Evolutionary conservation across 2,888 invertebrate species (phyloP), one percentile per base, ranked within the genome.

Genomic region (Melitaea athalia): DNA sequence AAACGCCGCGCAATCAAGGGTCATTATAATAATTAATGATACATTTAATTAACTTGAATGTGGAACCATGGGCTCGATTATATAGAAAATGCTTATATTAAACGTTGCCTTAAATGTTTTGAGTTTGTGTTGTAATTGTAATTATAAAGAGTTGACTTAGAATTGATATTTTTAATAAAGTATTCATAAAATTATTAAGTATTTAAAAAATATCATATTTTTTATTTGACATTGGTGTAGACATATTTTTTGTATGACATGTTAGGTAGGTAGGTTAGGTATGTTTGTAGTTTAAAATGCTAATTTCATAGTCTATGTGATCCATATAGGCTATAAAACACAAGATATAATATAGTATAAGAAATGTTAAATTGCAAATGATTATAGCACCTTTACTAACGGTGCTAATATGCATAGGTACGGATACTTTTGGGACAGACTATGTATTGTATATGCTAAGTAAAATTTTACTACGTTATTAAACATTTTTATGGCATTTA

Each of bases 1-100:
- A 68, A 68, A 45, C 62, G 68, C 65, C 65, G 24, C 65, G 65
- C 63, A 71, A 63, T 71, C 65, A 60, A 52, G 63, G 64, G 61
- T 59, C 69, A 69, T 71, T 67, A 71, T 69, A 59, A 67, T 69
- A 67, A 71, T 64, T 71, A 69, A 71, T 71, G 64, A 63, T 67
- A 71, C 57, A 62, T 67, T 71, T 69, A 71, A 71, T 69, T 67
- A 71, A 17, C 66, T 69, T 66, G 64, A 60, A 68, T 61, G 50
- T 52, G 49, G 43, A 53, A 49, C 38, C 59, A 59, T 53, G 47
- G 60, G 53, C 38, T 42, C 53, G 45, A 24, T 59, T 59, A 38
- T 63, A 47, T 10, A 49, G 17, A 17, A 57, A 63, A 60, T 45
- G 38, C 50, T 60, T 53, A 55, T 53, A 45, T 55, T 14, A 38